A percentile compares a stretch with the other conserved stretches of the same genome.
Conservation (phyloP, 2,797 vertebrate species). For the Muraenolepis orangiensis region DNA sequence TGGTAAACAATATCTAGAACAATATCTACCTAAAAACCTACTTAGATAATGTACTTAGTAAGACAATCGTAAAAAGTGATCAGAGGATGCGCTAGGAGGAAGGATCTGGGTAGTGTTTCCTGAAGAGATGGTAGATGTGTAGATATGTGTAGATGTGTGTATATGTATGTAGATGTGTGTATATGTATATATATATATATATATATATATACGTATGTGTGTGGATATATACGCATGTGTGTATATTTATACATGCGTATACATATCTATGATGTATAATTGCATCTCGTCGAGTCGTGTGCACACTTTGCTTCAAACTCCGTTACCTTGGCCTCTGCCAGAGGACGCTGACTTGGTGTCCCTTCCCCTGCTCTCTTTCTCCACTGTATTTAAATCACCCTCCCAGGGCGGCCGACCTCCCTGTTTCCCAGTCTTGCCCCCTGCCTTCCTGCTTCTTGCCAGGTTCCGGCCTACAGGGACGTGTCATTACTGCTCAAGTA, state of each 20-base stretch:
- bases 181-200: too few species aligned
- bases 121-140: too few species aligned
- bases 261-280: neutral
- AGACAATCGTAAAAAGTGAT: too few species aligned
- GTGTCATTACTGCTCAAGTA: slow-evolving; percentile 68
- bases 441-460: slow-evolving; percentile 58
- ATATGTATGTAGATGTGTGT: too few species aligned
- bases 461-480: slow-evolving; percentile 59
- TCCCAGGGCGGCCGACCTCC: slow-evolving; percentile 59
- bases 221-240: neutral
- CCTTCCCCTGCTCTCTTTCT: slow-evolving; percentile 28
- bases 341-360: slow-evolving; percentile 16
- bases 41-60: too few species aligned
- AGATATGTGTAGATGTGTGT: too few species aligned
- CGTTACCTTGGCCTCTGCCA: slow-evolving; percentile 28
- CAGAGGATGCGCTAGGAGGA: too few species aligned
- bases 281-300: neutral
- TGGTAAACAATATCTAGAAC: too few species aligned
- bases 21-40: too few species aligned
- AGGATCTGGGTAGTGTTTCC: too few species aligned
- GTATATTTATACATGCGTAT: neutral
- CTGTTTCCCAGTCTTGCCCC: slow-evolving; percentile 54
- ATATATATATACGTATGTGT: neutral
- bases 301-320: neutral
- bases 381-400: slow-evolving; percentile 66